Conservation (phyloP, 2,797 vertebrate species). For the Smutsia temminckii region DNA sequence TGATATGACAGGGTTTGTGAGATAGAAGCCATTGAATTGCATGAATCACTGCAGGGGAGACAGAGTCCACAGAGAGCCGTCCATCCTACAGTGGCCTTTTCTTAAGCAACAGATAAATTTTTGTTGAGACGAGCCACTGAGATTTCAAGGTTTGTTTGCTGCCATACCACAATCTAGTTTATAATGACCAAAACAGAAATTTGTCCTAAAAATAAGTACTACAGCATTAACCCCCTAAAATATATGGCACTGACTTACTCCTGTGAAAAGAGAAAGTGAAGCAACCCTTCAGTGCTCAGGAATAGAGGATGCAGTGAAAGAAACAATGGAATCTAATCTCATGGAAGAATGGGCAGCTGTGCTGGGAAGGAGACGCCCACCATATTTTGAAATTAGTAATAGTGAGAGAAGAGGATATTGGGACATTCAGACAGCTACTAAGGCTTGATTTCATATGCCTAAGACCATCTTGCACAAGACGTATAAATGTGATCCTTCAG, state of each 20-base stretch:
- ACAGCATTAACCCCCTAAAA: not conserved
- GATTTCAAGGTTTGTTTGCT: slow-evolving; percentile 13
- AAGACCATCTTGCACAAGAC: not conserved
- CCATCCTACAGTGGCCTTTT: not conserved
- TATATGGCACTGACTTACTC: not conserved
- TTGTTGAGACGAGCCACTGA: not conserved
- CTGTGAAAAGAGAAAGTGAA: not conserved
- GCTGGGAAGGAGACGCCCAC: not conserved
- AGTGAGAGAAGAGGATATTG: not conserved
- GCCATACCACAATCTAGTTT: not conserved
- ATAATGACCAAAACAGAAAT: not conserved
- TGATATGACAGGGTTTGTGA: not conserved
- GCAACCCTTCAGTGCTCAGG: not conserved
- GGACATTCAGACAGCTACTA: not conserved
- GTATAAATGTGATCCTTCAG: not conserved
- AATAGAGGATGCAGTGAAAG: not conserved
- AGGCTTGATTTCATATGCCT: not conserved
- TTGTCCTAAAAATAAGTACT: not conserved
- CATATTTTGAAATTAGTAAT: not conserved
- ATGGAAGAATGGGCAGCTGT: not conserved
- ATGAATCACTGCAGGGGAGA: not conserved
- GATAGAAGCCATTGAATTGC: not conserved
- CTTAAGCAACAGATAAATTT: not conserved
- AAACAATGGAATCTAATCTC: not conserved
- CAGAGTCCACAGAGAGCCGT: not conserved